These are phyloP conservation scores for Siniperca chuatsi DNA, from an alignment of 2,113 vertebrate species.

Conservation along the genomic window DNA sequence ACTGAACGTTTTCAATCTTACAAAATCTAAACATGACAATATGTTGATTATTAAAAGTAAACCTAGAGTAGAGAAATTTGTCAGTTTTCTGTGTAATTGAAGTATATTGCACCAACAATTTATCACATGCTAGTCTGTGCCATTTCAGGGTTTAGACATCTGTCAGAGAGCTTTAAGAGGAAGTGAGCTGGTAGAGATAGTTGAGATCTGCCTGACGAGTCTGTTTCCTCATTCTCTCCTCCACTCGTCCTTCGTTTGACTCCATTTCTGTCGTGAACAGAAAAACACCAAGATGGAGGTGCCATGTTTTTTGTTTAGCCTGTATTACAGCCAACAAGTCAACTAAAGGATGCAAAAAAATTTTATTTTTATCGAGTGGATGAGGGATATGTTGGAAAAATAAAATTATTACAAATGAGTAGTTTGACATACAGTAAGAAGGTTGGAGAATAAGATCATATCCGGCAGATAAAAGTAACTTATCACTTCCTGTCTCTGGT, in stretches of 20 bases:
- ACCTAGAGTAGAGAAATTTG: not conserved
- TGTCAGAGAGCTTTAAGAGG: constrained; percentile 64
- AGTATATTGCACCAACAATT: not conserved
- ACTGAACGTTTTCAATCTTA: not conserved
- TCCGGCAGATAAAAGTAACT: not conserved
- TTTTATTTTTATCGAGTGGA: not conserved
- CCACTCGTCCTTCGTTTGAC: constrained; percentile 41
- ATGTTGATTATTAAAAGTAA: not conserved
- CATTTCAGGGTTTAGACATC: constrained; percentile 41
- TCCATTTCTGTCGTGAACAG: constrained; percentile 10
- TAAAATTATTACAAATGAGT: not conserved
- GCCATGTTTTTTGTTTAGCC: not conserved
- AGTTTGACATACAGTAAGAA: not conserved
- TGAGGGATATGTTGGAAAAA: not conserved
- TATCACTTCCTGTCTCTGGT: not conserved
- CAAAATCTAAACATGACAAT: no score
- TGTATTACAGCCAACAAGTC: not conserved
- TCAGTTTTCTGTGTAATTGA: not conserved
- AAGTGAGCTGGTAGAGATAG: constrained; percentile 74
- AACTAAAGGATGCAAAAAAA: no score
- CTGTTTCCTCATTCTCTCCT: constrained; percentile 74
- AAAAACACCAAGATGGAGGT: constrained; percentile 17
- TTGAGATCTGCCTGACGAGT: constrained; percentile 69
- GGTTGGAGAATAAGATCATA: not conserved
- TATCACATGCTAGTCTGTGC: constrained; percentile 19